Evolutionary conservation across 2,113 vertebrate genomes (phyloP).

Genomic region (Eira barbara): DNA sequence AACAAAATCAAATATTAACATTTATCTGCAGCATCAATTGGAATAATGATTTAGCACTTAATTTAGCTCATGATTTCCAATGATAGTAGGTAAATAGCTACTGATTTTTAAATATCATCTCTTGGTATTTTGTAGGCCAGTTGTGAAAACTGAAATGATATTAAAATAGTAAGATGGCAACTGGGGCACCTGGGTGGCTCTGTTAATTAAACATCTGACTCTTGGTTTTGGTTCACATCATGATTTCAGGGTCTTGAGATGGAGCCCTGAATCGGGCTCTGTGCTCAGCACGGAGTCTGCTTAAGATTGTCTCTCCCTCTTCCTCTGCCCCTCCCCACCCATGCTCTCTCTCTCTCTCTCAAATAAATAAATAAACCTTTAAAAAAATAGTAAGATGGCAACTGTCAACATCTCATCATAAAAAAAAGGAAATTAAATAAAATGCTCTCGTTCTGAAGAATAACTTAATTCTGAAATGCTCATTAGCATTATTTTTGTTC

Average conservation of each 20-base stretch:
- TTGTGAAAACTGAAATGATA: constrained; percentile 13
- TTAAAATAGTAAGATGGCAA: neutral
- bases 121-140: neutral
- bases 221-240: neutral
- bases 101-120: neutral
- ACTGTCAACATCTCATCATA: neutral
- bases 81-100: neutral
- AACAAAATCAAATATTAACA: neutral
- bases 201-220: neutral
- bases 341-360: neutral
- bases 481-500: neutral
- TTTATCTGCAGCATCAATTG: neutral
- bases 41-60: neutral
- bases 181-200: neutral
- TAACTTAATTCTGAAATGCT: constrained; percentile 9
- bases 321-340: neutral
- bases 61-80: neutral
- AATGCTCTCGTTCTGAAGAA: neutral
- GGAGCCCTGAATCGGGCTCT: accelerated
- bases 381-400: neutral
- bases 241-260: neutral
- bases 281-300: neutral
- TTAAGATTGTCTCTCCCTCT: neutral
- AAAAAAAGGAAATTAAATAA: neutral
- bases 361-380: neutral